phyloP scores from a whole-genome alignment of 2,888 invertebrate species.

The Pandemis corylana region DNA sequence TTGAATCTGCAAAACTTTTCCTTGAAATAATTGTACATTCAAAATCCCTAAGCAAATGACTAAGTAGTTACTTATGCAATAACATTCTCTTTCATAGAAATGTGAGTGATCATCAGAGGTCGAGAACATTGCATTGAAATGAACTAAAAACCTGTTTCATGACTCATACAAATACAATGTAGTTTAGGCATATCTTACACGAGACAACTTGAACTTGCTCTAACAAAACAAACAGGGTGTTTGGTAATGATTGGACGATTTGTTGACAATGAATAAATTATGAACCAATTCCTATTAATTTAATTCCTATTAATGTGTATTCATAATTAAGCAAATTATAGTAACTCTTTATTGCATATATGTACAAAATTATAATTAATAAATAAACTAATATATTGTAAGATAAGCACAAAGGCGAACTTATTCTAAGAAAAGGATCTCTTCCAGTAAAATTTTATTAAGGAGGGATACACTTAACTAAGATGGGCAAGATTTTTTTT shows the following conservation, averaged over 20 bases:
- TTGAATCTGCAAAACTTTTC: conserved; percentile 16
- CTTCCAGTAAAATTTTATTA: too few species aligned
- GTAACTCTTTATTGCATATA: too few species aligned
- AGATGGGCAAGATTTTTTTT: too few species aligned
- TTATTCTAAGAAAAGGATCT: too few species aligned
- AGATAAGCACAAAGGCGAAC: too few species aligned
- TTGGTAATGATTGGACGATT: not conserved
- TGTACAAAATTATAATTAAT: too few species aligned
- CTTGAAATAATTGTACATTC: conserved; percentile 16
- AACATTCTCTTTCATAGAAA: conserved; percentile 31
- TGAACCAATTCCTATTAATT: too few species aligned
- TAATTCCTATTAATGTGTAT: too few species aligned
- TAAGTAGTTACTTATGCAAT: conserved; percentile 29
- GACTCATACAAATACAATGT: conserved; percentile 45
- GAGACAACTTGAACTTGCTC: not conserved
- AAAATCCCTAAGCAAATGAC: conserved; percentile 26
- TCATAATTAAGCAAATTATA: too few species aligned
- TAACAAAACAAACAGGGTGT: not conserved
- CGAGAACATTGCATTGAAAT: conserved; percentile 43
- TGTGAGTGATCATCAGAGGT: conserved; percentile 18
- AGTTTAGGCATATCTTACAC: conserved; percentile 18
- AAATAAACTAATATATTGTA: too few species aligned
- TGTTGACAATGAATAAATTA: not conserved
- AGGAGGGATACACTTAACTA: too few species aligned
- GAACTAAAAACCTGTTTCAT: conserved; percentile 46